Conservation (phyloP, 2,888 invertebrate species). For the Serrognathus titanus region DNA sequence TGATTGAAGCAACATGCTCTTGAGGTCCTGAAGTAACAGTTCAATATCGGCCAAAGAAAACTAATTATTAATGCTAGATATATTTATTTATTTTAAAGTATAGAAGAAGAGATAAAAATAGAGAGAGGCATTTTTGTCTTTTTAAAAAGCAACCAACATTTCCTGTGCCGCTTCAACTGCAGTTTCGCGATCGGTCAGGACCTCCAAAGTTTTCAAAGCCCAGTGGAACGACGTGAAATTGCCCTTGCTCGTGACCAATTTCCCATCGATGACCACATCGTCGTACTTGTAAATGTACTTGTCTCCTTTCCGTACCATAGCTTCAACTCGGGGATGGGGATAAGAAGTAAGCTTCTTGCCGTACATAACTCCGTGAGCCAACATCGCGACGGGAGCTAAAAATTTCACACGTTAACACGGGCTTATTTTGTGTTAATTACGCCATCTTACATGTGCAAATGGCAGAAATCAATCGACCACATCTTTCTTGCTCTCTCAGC, state of each 20-base stretch:
- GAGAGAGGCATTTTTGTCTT: too few species aligned
- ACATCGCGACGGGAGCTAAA: constrained; percentile 27
- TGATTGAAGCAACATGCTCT: too few species aligned
- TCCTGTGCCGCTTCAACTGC: constrained; percentile 66
- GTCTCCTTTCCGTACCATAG: constrained; percentile 24
- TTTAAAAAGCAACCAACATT: constrained; percentile 53
- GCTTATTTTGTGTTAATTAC: neutral
- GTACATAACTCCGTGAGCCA: constrained; percentile 24
- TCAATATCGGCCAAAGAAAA: too few species aligned
- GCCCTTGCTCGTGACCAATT: constrained; percentile 76
- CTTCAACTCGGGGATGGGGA: constrained; percentile 18
- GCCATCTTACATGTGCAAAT: constrained; percentile 26
- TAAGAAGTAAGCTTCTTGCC: constrained; percentile 25
- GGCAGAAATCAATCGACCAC: constrained; percentile 24
- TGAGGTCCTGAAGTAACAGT: too few species aligned
- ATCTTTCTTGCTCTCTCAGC: constrained; percentile 25
- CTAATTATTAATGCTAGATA: too few species aligned
- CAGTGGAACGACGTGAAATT: constrained; percentile 92
- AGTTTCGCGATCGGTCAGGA: constrained; percentile 66
- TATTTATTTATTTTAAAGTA: too few species aligned
- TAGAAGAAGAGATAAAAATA: too few species aligned
- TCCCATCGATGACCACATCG: constrained; percentile 52
- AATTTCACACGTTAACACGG: neutral
- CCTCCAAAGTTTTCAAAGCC: constrained; percentile 73
- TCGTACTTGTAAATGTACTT: constrained; percentile 28